Conservation (phyloP, 2,113 vertebrate genomes). For the Butastur rufipennis region DNA sequence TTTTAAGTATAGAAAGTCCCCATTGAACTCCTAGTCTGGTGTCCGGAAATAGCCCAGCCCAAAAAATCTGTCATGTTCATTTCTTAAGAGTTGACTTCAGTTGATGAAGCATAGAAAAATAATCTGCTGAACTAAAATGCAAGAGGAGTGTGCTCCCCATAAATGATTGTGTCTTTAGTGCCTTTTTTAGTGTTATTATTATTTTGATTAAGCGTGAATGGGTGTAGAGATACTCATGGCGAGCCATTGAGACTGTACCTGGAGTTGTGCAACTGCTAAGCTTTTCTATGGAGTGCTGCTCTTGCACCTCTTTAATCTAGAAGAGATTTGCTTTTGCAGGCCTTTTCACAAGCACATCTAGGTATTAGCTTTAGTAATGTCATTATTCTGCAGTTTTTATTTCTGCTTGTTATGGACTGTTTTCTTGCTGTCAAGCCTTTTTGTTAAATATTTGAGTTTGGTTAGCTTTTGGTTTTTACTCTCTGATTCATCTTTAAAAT, state of each 20-base stretch:
- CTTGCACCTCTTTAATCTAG: not conserved
- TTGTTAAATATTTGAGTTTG: not conserved
- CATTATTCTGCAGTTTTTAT: not conserved
- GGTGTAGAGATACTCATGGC: not conserved
- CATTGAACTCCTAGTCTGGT: not conserved
- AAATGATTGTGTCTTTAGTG: not conserved
- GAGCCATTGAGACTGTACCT: not conserved
- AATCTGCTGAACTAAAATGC: not conserved
- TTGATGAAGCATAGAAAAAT: not conserved
- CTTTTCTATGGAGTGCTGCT: not conserved
- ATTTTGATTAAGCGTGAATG: not conserved
- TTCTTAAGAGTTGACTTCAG: not conserved
- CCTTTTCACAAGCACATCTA: not conserved
- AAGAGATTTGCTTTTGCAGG: not conserved
- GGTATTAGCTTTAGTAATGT: not conserved
- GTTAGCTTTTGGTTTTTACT: not conserved
- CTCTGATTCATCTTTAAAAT: not conserved
- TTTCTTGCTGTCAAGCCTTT: not conserved
- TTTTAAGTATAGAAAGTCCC: not conserved
- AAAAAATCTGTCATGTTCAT: not conserved
- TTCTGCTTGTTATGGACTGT: not conserved
- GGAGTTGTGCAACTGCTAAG: not conserved
- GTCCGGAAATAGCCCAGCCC: not conserved
- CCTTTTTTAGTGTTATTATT: not conserved
- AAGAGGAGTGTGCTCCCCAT: not conserved